Evolutionary conservation across 2,113 vertebrate genomes (phyloP), one percentile per base, ranked within the genome.

Genomic region (Salvelinus namaycush): DNA sequence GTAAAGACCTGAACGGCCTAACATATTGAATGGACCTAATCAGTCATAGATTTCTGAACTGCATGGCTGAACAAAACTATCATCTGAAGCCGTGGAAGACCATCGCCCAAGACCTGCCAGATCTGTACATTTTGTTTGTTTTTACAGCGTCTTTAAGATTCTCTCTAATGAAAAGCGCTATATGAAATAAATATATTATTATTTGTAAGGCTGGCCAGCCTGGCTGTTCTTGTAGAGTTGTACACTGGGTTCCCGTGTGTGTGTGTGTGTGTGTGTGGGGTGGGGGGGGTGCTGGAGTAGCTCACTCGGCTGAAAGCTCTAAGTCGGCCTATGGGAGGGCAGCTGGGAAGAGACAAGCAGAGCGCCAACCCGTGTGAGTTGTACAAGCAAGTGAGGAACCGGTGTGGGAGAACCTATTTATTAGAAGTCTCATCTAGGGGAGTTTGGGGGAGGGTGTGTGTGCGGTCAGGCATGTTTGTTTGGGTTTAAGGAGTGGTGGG

Each of bases 401-500:
- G 34, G 3, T 11, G 54, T 54, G 72, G 29, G 22, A 64, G 62
- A 69, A 72, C 13, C 59, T 39, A 76, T 80, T 76, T 78, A 75
- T 76, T 73, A 74, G 49, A 54, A 60, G 71, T 70, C 51, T 68
- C 49, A 62, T 72, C 31, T n/a, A 18, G 54, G 24, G 80, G 29
- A 18, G 64, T 39, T 73, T 73, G 54, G 64, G 70, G 66, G 24
- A 75, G 71, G 81, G 73, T 69, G 34, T 81, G 78, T 80, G 72
- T 64, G 49, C 20, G 34, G 1, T 72, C 22, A 74, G 68, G 39
- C 39, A 22, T 62, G 59, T 62, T n/a, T 84, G 76, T 85, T 87
- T 85, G 79, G 78, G 77, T 75, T 77, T 77, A 82, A 76, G 68
- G 48, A 73, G 76, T 76, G 79, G 76, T 78, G 83, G 84, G 78